Evolutionary conservation across 1,140 invertebrate species (phyloP).

Genomic region (Battus philenor): DNA sequence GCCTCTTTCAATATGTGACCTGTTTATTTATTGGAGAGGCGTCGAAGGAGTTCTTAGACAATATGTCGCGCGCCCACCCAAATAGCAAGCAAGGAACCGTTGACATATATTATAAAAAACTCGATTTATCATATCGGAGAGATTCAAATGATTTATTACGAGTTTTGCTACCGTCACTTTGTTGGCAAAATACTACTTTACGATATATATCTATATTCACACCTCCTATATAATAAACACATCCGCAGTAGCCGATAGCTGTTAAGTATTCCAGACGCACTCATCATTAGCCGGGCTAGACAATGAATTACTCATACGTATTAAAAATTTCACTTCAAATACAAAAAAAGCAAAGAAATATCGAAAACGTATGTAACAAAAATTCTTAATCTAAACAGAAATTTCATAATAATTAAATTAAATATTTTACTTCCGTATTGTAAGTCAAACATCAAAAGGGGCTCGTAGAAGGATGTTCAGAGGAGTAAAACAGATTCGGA

Average conservation of each 20-base stretch:
- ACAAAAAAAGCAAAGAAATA: background rate
- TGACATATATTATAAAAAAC: conserved; percentile 65
- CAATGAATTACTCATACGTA: conserved; percentile 62
- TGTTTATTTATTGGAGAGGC: conserved; percentile 74
- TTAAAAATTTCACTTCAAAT: too few species aligned
- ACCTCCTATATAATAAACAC: too few species aligned
- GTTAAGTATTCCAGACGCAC: conserved; percentile 48
- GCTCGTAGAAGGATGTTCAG: too few species aligned
- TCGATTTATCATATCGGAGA: conserved; percentile 47
- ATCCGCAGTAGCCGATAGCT: too few species aligned
- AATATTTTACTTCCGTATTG: too few species aligned
- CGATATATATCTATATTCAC: conserved; percentile 18
- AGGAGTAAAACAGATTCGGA: too few species aligned
- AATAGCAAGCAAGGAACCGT: conserved; percentile 43
- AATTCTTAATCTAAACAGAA: too few species aligned
- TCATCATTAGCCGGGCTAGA: conserved; percentile 64
- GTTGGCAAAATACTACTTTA: background rate
- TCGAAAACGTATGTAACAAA: too few species aligned
- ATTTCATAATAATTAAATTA: too few species aligned
- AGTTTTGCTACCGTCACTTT: conserved; percentile 8
- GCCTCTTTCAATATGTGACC: conserved; percentile 74
- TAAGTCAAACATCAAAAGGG: too few species aligned
- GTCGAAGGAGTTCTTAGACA: conserved; percentile 69
- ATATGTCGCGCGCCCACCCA: conserved; percentile 63
- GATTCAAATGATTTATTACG: conserved; percentile 55